Evolutionary conservation across 2,797 vertebrate genomes (phyloP).

Genomic region (Agapornis canus): DNA sequence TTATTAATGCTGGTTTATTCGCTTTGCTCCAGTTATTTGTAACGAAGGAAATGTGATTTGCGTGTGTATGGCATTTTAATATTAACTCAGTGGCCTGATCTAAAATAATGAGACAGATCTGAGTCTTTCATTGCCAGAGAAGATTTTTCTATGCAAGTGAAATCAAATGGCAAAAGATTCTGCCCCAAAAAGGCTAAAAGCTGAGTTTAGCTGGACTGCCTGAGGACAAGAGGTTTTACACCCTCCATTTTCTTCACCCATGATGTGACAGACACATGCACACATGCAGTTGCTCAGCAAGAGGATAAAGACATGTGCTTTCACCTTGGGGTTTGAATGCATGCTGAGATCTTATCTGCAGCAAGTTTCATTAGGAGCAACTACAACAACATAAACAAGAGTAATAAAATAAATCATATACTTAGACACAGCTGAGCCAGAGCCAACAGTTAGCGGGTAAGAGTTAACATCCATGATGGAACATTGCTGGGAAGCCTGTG

Average conservation of each 20-base stretch:
- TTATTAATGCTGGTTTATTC: conserved; percentile 45
- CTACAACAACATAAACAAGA: not conserved
- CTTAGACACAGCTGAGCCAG: not conserved
- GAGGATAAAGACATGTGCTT: not conserved
- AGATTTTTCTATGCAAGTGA: not conserved
- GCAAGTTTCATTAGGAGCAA: conserved; percentile 16
- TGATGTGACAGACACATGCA: not conserved
- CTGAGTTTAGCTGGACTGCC: not conserved
- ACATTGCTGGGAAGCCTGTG: not conserved
- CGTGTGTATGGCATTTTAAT: not conserved
- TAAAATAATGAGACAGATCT: conserved; percentile 30
- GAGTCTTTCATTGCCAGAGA: conserved; percentile 3
- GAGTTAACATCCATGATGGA: not conserved
- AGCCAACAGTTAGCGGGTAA: not conserved
- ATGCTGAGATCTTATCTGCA: conserved; percentile 21
- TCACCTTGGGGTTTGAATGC: not conserved
- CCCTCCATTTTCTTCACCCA: not conserved
- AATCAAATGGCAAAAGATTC: not conserved
- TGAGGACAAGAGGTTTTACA: not conserved
- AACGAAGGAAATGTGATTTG: conserved; percentile 37
- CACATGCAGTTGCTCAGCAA: not conserved
- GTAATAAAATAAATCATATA: not conserved
- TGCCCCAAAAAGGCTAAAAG: not conserved
- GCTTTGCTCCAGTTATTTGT: conserved; percentile 26
- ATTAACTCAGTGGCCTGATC: conserved; percentile 14